These are phyloP conservation scores for Drosophila setosimentum DNA, from an alignment of 2,888 invertebrate species.

Conservation along the genomic window DNA sequence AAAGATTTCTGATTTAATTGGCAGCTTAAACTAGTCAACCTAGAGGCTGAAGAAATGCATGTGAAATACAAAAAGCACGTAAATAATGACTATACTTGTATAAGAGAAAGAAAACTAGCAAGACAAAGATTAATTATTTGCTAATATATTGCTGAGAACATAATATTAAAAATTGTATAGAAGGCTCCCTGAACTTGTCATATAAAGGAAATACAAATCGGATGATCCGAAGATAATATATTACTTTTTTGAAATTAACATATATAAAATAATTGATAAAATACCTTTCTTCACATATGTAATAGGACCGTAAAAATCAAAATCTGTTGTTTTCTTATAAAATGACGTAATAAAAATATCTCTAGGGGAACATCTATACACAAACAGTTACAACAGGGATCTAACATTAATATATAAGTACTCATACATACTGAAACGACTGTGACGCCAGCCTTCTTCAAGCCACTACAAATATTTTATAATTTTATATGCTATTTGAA, in stretches of 20 bases:
- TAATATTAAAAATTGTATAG: background rate
- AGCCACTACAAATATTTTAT: conserved; percentile 67
- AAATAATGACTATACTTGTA: background rate
- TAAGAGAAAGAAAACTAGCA: background rate
- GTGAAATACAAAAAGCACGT: background rate
- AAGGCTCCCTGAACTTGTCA: background rate
- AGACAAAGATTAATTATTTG: background rate
- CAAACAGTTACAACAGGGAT: conserved; percentile 6
- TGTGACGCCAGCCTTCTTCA: conserved; percentile 43
- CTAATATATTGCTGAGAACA: background rate
- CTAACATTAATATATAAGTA: conserved; percentile 7
- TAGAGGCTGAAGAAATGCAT: conserved; percentile 21
- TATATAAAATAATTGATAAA: background rate
- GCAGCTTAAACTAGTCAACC: conserved; percentile 29
- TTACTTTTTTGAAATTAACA: background rate
- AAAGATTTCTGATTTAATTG: conserved; percentile 45
- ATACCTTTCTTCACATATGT: background rate
- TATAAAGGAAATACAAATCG: background rate
- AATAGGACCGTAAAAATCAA: background rate
- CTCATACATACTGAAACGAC: conserved; percentile 36
- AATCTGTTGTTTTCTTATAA: conserved; percentile 3
- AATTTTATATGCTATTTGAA: conserved; percentile 61
- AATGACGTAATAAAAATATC: background rate
- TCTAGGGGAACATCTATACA: conserved; percentile 5
- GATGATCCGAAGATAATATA: background rate